Evolutionary conservation across 2,888 invertebrate species (phyloP), one percentile per base, ranked within the genome.

Genomic region (Parnassius smintheus): DNA sequence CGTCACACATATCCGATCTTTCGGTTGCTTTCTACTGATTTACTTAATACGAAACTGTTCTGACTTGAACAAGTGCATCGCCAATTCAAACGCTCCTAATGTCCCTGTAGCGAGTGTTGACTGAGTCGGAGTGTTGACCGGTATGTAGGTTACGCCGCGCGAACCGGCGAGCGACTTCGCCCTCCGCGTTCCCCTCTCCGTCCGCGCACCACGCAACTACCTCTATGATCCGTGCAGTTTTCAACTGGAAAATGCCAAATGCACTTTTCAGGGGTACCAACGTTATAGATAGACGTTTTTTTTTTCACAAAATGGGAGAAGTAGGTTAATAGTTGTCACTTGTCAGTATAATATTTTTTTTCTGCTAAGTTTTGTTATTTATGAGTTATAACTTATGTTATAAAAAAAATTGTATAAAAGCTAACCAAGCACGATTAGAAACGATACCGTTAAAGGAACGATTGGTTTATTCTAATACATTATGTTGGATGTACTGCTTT

Each of bases 51-150:
- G 49, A 49, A 13, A 49, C 8, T 49, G 13, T 49, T 61, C 64
- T 66, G 18, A 59, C 59, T 63, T 50, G 81, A 68, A 66, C 86
- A 70, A 86, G 87, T 83, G 72, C 68, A 75, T 78, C 86, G 54
- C 80, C 78, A 65, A 70, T 74, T 72, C 76, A 78, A 91, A 86
- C 81, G 83, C 83, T 77, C 81, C 89, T 77, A 82, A 89, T 86
- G 91, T 89, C 91, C 91, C 91, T 91, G 91, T 89, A 88, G 88
- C 91, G 91, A 90, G 87, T 91, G 91, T 91, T 91, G 91, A 91
- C 91, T 91, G 91, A 85, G 89, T 77, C 90, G 91, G 91, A 91
- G 91, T 91, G 91, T 88, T 91, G 91, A 91, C 91, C 91, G 91
- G 91, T 86, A 91, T 91, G 86, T 91, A 90, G 91, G 91, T 91